Evolutionary conservation across 2,888 invertebrate species (phyloP).

Genomic region (Aelia acuminata): DNA sequence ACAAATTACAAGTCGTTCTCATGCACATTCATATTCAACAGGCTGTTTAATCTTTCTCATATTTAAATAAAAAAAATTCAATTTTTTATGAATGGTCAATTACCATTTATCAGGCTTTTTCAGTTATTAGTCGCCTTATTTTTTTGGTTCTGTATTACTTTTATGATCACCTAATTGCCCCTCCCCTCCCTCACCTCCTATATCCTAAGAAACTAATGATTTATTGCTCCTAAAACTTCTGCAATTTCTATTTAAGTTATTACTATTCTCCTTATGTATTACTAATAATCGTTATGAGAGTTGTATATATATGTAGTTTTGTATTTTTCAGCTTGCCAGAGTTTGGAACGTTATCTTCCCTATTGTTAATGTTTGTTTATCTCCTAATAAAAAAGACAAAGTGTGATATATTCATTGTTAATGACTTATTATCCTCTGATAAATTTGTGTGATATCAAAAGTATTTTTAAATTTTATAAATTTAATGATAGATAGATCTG

Average conservation of each 20-base stretch:
- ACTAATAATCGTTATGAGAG: no score
- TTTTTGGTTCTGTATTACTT: no score
- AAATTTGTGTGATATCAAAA: conserved; percentile 31
- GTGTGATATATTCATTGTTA: background rate
- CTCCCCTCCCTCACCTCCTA: background rate
- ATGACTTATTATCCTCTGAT: background rate
- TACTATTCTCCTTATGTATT: background rate
- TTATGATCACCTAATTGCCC: no score
- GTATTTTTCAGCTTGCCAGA: conserved; percentile 71
- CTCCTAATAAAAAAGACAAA: conserved; percentile 64
- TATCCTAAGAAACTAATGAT: background rate
- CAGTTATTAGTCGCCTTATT: no score
- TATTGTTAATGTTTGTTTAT: conserved; percentile 72
- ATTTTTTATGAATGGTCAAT: no score
- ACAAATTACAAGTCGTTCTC: no score
- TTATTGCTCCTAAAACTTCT: background rate
- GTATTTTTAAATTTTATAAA: conserved; percentile 23
- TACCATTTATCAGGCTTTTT: no score
- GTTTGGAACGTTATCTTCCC: conserved; percentile 74
- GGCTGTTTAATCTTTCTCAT: no score
- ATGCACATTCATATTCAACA: no score
- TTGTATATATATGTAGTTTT: background rate
- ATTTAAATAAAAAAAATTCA: no score
- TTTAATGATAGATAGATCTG: background rate
- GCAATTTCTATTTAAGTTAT: background rate